A percentile compares a stretch with the other conserved stretches of the same genome.
These are phyloP conservation scores for Sarcophaga caerulescens DNA, from an alignment of 2,888 invertebrate genomes.

Conservation along the genomic window DNA sequence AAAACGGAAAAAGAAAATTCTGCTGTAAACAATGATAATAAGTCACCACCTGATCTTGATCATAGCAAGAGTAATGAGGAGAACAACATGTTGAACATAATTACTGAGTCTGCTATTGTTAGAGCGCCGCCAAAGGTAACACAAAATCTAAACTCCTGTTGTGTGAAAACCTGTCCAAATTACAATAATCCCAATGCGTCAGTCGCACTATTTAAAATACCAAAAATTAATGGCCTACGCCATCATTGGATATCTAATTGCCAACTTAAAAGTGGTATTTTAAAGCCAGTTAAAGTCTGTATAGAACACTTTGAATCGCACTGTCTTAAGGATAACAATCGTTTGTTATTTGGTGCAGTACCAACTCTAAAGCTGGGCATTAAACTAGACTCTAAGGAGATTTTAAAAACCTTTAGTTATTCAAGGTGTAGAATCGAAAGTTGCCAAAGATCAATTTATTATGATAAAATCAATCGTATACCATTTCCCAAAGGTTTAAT, in stretches of 20 bases:
- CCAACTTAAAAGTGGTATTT: conserved; percentile 15
- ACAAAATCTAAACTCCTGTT: conserved; percentile 22
- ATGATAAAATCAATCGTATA: conserved; percentile 61
- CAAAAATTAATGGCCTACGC: conserved; percentile 6
- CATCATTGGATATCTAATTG: conserved; percentile 30
- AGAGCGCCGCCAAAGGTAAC: neutral
- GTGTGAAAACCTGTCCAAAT: conserved; percentile 43
- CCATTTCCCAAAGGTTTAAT: conserved; percentile 64
- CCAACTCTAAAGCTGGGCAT: conserved; percentile 74
- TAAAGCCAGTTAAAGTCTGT: conserved; percentile 67
- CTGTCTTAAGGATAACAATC: conserved; percentile 69
- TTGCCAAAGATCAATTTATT: conserved; percentile 57
- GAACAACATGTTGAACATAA: too few species aligned
- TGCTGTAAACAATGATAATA: neutral
- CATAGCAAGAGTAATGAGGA: too few species aligned
- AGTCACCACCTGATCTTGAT: too few species aligned
- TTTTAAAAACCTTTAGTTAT: conserved; percentile 9
- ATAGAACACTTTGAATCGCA: conserved; percentile 73
- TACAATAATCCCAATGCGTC: neutral
- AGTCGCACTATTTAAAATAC: conserved; percentile 28
- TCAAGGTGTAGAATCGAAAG: conserved; percentile 59
- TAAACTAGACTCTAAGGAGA: neutral
- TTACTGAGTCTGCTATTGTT: too few species aligned
- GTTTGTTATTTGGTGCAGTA: conserved; percentile 73
- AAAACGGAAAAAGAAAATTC: neutral